These are phyloP conservation scores for Eulemur macaco DNA, from an alignment of 2,113 vertebrate species.

Conservation along the genomic window DNA sequence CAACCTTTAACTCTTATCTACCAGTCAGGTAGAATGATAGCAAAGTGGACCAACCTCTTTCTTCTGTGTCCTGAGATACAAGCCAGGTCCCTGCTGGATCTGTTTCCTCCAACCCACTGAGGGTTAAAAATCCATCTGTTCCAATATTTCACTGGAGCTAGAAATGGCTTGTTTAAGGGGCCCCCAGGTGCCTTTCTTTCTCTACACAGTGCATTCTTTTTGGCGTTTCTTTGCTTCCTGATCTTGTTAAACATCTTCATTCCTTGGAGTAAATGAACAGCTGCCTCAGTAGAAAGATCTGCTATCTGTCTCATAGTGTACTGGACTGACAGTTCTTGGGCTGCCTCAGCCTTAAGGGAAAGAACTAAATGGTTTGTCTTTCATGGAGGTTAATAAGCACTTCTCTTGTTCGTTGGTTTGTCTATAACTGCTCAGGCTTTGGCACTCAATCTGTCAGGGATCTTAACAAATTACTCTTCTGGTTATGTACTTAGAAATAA, in stretches of 20 bases:
- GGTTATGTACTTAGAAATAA: conserved; percentile 28
- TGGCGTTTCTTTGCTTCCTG: neutral
- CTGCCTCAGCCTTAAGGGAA: conserved; percentile 28
- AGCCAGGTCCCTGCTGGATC: neutral
- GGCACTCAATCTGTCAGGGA: neutral
- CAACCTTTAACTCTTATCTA: neutral
- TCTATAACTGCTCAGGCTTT: conserved; percentile 24
- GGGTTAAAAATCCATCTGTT: conserved; percentile 33
- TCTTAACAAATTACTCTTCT: conserved; percentile 47
- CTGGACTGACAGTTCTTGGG: conserved; percentile 46
- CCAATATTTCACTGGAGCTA: conserved; percentile 1
- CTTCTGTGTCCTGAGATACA: neutral
- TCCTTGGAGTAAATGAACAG: conserved; percentile 52
- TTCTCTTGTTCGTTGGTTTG: conserved; percentile 37
- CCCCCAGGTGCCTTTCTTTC: neutral
- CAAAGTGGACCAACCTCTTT: neutral
- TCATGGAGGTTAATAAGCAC: neutral
- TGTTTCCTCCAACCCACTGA: neutral
- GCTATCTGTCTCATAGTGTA: conserved; percentile 15
- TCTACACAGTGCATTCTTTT: neutral
- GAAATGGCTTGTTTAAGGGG: conserved; percentile 43
- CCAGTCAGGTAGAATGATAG: neutral
- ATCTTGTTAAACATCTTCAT: conserved; percentile 55
- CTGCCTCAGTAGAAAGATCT: conserved; percentile 30
- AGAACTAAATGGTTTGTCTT: conserved; percentile 45